Evolutionary conservation across 2,888 invertebrate species (phyloP).

Genomic region (Napeogenes sylphis): DNA sequence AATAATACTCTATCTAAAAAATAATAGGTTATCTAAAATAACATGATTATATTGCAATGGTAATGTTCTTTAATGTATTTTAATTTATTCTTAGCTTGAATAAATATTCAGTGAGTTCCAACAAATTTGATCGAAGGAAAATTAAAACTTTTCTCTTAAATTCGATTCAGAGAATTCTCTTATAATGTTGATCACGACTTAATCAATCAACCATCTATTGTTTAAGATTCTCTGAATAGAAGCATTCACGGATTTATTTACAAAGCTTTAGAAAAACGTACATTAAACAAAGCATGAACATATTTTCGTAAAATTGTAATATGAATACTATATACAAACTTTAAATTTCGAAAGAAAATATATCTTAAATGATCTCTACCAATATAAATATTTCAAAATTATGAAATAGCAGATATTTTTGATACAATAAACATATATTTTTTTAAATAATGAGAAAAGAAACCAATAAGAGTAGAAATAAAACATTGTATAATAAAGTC

Average conservation of each 20-base stretch:
- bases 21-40: constrained; percentile 9
- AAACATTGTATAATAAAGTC: too few species aligned
- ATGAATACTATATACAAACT: neutral
- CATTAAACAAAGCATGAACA: constrained; percentile 3
- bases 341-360: too few species aligned
- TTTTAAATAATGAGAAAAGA: too few species aligned
- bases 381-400: too few species aligned
- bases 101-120: constrained; percentile 30
- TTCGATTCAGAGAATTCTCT: constrained; percentile 27
- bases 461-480: too few species aligned
- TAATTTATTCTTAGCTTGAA: constrained; percentile 27
- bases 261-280: constrained; percentile 7
- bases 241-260: constrained; percentile 21
- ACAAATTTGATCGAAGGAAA: constrained; percentile 30
- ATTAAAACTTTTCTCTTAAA: constrained; percentile 31
- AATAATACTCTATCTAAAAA: neutral
- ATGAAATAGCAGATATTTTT: too few species aligned
- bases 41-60: constrained; percentile 17
- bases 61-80: constrained; percentile 23
- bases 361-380: too few species aligned
- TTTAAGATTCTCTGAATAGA: constrained; percentile 20
- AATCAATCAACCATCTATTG: constrained; percentile 31
- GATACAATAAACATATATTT: too few species aligned
- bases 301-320: neutral
- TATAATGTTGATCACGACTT: constrained; percentile 29